Base-by-base conservation (phyloP, 2,888 invertebrate species). In the Maniola hyperantus region DNA sequence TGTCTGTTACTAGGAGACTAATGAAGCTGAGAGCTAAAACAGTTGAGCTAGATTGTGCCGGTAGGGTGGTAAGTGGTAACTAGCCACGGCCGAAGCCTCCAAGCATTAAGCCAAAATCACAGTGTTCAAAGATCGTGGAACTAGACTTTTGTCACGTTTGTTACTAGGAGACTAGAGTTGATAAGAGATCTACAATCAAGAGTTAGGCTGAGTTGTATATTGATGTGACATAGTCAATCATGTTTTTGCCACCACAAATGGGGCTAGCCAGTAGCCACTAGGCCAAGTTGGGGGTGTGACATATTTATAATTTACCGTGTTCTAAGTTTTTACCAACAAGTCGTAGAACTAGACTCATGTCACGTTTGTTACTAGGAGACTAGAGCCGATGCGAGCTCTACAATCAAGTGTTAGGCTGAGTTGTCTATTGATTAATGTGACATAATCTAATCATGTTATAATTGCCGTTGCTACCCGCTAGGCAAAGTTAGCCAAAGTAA, bases 401-500 rank as follows among this genome's bases (percentile, higher is more conserved):
- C n/a, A n/a, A n/a, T n/a, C n/a, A n/a, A n/a, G n/a, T n/a, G 15
- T 15, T 18, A 48, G 18, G 15, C 48, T 26, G 20, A 11, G 20
- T 50, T 50, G 20, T 26, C 50, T 51, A 26, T 13, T 51, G 26
- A 51, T 51, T 11, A 51, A 51, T 26, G 50, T 26, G 50, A 51
- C 50, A n/a, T n/a, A 48, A 48, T 48, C 46, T 48, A 48, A 48
- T 48, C 46, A 48, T 51, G 11, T 51, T 13, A 50, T 11, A 50
- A 2, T 11, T 26, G n/a, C n/a, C n/a, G n/a, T n/a, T n/a, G n/a
- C n/a, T n/a, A n/a, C n/a, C n/a, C n/a, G n/a, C n/a, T 39, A 39
- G 39, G 39, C 39, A 39, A 39, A 39, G 39, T 26, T 26, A 26
- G 26, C 26, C 26, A 26, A 26, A n/a, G n/a, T n/a, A n/a, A n/a